These are phyloP conservation scores for Caenorhabditis uteleia DNA, from an alignment of 2,888 invertebrate genomes.

Conservation along the genomic window DNA sequence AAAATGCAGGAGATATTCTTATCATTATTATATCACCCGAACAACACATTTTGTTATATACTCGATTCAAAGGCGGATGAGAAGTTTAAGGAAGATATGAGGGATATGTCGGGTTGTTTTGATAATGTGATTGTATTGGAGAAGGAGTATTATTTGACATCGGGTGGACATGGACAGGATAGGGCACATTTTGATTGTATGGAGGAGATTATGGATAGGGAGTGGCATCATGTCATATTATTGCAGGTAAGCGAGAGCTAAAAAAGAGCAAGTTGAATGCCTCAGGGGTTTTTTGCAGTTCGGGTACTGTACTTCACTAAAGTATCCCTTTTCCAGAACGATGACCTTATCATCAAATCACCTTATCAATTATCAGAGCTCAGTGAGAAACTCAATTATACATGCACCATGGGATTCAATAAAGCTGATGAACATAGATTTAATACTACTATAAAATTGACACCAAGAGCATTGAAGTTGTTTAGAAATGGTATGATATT, in stretches of 20 bases:
- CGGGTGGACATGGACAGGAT: constrained; percentile 23
- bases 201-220: constrained; percentile 9
- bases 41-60: neutral
- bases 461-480: neutral
- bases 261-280: too few species aligned
- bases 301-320: too few species aligned
- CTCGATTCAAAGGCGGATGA: neutral
- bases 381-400: neutral
- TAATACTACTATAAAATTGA: neutral
- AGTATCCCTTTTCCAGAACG: neutral
- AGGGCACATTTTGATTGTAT: constrained; percentile 31
- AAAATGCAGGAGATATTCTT: neutral
- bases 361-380: neutral
- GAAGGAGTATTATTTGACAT: constrained; percentile 22
- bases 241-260: too few species aligned
- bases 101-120: constrained; percentile 4
- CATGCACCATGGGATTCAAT: neutral
- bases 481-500: constrained; percentile 3
- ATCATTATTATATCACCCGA: neutral
- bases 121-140: constrained; percentile 19
- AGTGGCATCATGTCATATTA: constrained; percentile 25
- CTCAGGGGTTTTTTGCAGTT: too few species aligned
- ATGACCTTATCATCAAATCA: neutral
- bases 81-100: neutral
- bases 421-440: neutral